Conservation (phyloP, 1,140 invertebrate species). For the Geopemphigus sp. region DNA sequence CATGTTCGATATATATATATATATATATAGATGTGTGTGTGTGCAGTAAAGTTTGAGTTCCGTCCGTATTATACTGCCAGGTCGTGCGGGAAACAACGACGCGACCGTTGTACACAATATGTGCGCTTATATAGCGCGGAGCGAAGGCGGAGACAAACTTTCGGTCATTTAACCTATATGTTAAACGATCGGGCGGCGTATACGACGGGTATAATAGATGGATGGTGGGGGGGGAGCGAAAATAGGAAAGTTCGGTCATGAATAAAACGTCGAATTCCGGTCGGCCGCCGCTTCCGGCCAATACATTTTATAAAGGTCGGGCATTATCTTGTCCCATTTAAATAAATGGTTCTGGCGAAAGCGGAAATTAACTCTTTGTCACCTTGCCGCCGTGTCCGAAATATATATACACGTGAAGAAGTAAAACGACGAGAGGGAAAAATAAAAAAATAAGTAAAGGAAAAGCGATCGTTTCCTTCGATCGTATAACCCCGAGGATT, state of each 20-base stretch:
- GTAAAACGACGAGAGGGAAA: background rate
- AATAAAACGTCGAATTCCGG: constrained; percentile 49
- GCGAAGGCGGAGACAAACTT: constrained; percentile 36
- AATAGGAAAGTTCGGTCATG: constrained; percentile 45
- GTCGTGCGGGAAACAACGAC: constrained; percentile 12
- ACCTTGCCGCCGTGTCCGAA: constrained; percentile 44
- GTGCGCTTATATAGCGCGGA: background rate
- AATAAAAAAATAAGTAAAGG: background rate
- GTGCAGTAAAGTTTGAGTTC: constrained; percentile 28
- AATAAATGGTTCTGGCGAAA: constrained; percentile 47
- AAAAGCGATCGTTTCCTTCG: constrained; percentile 35
- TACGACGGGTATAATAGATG: background rate
- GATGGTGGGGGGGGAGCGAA: background rate
- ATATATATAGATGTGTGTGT: too few species aligned
- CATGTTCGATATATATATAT: too few species aligned
- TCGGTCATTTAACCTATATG: constrained; percentile 37
- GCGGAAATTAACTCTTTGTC: constrained; percentile 50
- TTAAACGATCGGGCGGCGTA: constrained; percentile 17
- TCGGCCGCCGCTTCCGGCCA: constrained; percentile 42
- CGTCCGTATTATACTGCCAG: background rate
- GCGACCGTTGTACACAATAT: background rate
- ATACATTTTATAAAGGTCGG: constrained; percentile 43
- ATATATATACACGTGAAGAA: background rate
- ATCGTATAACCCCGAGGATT: constrained; percentile 43
- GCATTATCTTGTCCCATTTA: constrained; percentile 50